These are phyloP conservation scores for Thamnophis elegans DNA, from an alignment of 2,797 vertebrate species.

Conservation along the genomic window DNA sequence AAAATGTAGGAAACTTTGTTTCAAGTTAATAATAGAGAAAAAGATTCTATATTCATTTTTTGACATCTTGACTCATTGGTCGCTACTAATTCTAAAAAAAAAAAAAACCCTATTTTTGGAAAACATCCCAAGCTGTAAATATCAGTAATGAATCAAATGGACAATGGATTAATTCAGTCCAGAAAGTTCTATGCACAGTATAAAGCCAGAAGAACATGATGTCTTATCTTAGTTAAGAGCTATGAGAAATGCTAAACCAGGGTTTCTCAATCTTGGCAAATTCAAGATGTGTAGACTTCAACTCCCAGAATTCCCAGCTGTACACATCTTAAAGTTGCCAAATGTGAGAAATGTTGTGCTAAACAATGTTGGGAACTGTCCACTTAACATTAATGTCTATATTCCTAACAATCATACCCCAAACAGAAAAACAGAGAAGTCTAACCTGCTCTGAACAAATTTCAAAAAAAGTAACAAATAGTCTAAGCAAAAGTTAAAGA, in stretches of 20 bases:
- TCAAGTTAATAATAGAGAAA: background rate
- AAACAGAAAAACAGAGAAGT: background rate
- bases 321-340: background rate
- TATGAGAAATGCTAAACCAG: background rate
- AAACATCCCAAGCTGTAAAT: background rate
- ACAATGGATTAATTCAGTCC: background rate
- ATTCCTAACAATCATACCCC: background rate
- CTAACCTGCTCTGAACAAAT: background rate
- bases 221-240: background rate
- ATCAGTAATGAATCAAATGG: background rate
- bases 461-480: background rate
- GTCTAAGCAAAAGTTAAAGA: background rate
- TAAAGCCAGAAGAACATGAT: background rate
- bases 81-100: background rate
- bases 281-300: background rate
- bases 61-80: background rate
- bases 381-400: background rate
- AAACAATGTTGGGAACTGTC: background rate
- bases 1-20: background rate
- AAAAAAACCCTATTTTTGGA: background rate
- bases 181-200: background rate
- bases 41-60: background rate
- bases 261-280: background rate
- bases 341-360: background rate
- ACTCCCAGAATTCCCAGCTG: background rate